Percentiles rank a stretch among this genome's conserved stretches.
Evolutionary conservation across 2,797 vertebrate genomes (phyloP).

Genomic region (Notolabrus celidotus): DNA sequence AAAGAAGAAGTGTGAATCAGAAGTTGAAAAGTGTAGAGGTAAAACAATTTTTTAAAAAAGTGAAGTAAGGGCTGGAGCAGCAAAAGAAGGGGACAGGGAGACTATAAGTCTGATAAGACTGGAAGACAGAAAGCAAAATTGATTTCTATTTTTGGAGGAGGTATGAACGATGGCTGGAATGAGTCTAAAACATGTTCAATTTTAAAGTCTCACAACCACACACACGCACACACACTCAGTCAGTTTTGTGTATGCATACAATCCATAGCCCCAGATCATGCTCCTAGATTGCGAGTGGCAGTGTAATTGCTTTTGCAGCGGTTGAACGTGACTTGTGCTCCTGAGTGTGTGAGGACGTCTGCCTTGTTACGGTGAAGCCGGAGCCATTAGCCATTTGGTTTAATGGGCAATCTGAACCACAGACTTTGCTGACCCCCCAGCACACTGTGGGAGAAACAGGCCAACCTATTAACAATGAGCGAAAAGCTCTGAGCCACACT

Average conservation of each 20-base stretch:
- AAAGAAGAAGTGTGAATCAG: slow-evolving; percentile 20
- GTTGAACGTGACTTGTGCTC: slow-evolving; percentile 59
- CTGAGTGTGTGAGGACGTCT: slow-evolving; percentile 55
- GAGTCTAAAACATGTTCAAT: slow-evolving; percentile 51
- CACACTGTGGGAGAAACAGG: slow-evolving; percentile 61
- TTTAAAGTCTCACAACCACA: slow-evolving; percentile 31
- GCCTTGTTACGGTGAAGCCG: slow-evolving; percentile 62
- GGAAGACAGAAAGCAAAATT: slow-evolving; percentile 49
- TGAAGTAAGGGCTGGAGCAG: slow-evolving; percentile 30
- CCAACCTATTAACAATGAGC: slow-evolving; percentile 69
- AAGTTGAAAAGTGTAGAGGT: slow-evolving; percentile 29
- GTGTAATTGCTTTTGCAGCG: slow-evolving; percentile 77
- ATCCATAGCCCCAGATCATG: slow-evolving; percentile 55
- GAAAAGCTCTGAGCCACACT: slow-evolving; percentile 68
- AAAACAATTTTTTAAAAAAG: slow-evolving; percentile 21
- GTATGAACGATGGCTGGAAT: slow-evolving; percentile 27
- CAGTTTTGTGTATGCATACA: slow-evolving; percentile 39
- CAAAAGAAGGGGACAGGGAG: slow-evolving; percentile 22
- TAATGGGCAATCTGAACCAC: slow-evolving; percentile 74
- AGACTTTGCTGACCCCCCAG: slow-evolving; percentile 53
- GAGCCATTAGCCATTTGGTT: slow-evolving; percentile 74
- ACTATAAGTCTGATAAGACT: slow-evolving; percentile 46
- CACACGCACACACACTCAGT: neutral
- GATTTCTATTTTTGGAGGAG: slow-evolving; percentile 68
- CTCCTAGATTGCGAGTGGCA: slow-evolving; percentile 53